Percentiles rank a stretch among this genome's conserved stretches.
phyloP scores from a whole-genome alignment of 2,113 vertebrate species.

The Podilymbus podiceps region DNA sequence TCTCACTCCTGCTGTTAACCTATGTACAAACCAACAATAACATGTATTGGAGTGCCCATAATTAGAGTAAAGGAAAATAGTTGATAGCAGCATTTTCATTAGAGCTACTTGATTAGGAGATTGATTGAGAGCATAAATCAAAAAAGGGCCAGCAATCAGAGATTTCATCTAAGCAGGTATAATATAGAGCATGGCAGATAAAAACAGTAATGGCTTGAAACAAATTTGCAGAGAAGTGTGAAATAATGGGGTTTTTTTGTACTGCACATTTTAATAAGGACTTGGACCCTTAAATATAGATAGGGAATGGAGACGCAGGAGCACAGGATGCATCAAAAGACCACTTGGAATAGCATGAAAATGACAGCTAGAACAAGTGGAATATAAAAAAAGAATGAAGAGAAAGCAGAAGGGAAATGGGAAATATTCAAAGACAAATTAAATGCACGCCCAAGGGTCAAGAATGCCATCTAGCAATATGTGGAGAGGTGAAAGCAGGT shows the following conservation, averaged over 20 bases:
- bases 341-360: not conserved
- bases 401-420: conserved; percentile 18
- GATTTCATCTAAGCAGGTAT: not conserved
- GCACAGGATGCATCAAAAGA: not conserved
- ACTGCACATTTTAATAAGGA: not conserved
- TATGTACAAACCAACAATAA: not conserved
- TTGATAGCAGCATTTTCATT: not conserved
- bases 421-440: conserved; percentile 38
- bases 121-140: not conserved
- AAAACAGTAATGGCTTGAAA: not conserved
- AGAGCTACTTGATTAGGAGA: not conserved
- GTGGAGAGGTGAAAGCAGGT: not conserved
- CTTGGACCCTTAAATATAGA: not conserved
- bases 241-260: not conserved
- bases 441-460: conserved; percentile 22
- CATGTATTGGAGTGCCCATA: not conserved
- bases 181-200: not conserved
- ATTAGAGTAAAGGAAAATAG: not conserved
- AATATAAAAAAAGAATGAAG: not conserved
- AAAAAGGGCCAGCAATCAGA: not conserved
- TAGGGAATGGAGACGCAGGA: not conserved
- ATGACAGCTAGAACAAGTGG: not conserved
- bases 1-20: not conserved
- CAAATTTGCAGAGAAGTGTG: not conserved
- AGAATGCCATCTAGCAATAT: conserved; percentile 21